A percentile compares a stretch with the other conserved stretches of the same genome.
phyloP scores from a whole-genome alignment of 2,888 invertebrate species.

The Beris chalybata region DNA sequence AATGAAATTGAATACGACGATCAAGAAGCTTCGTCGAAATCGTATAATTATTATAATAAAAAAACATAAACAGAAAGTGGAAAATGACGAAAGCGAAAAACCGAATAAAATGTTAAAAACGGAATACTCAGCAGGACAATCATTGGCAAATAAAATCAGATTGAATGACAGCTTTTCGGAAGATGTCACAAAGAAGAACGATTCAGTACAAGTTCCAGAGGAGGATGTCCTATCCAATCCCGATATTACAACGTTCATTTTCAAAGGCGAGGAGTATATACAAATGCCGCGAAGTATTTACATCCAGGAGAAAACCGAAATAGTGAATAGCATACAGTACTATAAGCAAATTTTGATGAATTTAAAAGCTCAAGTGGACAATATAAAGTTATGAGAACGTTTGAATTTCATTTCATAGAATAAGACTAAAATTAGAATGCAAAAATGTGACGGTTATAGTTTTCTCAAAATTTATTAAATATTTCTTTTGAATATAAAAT shows the following conservation, averaged over 20 bases:
- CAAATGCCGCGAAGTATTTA: conserved; percentile 53
- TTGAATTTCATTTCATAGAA: neutral
- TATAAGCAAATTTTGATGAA: conserved; percentile 44
- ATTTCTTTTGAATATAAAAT: conserved; percentile 23
- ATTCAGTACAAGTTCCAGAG: neutral
- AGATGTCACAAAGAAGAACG: neutral
- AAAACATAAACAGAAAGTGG: conserved; percentile 5
- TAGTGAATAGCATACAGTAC: conserved; percentile 42
- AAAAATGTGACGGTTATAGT: too few species aligned
- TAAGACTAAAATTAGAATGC: too few species aligned
- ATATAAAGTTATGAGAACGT: conserved; percentile 1
- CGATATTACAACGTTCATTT: conserved; percentile 47
- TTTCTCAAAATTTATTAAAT: too few species aligned
- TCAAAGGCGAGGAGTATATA: conserved; percentile 51
- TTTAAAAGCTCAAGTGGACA: conserved; percentile 40
- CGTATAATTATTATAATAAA: neutral
- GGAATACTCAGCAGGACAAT: neutral
- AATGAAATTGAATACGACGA: conserved; percentile 11
- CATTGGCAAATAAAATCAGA: neutral
- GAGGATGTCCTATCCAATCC: conserved; percentile 8
- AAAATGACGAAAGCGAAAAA: neutral
- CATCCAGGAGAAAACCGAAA: conserved; percentile 45
- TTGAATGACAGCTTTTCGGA: neutral
- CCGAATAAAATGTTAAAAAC: neutral
- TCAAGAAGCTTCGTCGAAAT: neutral